These are phyloP conservation scores for Subacronicta megacephala DNA, from an alignment of 2,888 invertebrate genomes.

Conservation along the genomic window DNA sequence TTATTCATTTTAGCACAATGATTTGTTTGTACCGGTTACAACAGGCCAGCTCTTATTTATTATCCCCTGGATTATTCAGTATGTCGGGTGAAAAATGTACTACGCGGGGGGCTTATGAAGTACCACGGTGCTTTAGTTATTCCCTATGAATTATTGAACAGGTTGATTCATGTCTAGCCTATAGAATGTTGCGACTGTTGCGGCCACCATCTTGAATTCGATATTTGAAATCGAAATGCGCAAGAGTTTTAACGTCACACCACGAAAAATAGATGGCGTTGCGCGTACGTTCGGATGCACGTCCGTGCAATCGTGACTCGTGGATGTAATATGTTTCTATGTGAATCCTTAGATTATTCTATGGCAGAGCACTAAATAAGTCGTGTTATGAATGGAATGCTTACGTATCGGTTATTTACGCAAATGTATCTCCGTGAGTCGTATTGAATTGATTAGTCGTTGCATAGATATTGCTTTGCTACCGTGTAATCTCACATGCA, in stretches of 20 bases:
- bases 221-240: conserved; percentile 64
- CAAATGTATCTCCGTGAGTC: conserved; percentile 66
- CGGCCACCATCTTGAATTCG: conserved; percentile 67
- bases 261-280: conserved; percentile 55
- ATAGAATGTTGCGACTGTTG: conserved; percentile 63
- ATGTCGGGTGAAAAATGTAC: conserved; percentile 82
- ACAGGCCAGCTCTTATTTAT: conserved; percentile 71
- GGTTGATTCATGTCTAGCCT: conserved; percentile 79
- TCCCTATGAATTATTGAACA: conserved; percentile 84
- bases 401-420: conserved; percentile 71
- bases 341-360: conserved; percentile 58
- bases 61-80: conserved; percentile 67
- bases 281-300: conserved; percentile 33
- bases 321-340: conserved; percentile 51
- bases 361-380: conserved; percentile 60
- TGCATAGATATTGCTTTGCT: conserved; percentile 64
- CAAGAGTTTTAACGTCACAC: conserved; percentile 57
- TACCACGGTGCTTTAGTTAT: conserved; percentile 75
- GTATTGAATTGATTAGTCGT: conserved; percentile 65
- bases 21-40: conserved; percentile 67
- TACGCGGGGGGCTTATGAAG: conserved; percentile 80
- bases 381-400: conserved; percentile 69
- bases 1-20: conserved; percentile 71
- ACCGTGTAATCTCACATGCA: conserved; percentile 58
- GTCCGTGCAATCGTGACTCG: conserved; percentile 47